phyloP scores from a whole-genome alignment of 2,797 vertebrate species.

The Trachurus trachurus region DNA sequence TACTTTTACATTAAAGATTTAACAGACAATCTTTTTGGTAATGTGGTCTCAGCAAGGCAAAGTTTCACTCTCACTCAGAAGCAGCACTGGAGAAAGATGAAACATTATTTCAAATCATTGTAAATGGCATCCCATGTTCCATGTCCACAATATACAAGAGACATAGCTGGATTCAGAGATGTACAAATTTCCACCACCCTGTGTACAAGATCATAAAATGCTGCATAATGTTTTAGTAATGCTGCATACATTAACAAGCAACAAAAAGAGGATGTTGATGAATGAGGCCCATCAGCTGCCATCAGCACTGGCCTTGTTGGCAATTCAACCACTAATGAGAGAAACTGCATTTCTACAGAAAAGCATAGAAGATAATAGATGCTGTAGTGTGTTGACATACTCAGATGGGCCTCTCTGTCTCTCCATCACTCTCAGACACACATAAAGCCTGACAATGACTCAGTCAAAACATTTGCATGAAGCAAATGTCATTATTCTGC shows the following conservation, averaged over 20 bases:
- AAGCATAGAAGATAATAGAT: constrained; percentile 42
- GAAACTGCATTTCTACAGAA: constrained; percentile 45
- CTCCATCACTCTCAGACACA: background rate
- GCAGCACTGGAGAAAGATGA: background rate
- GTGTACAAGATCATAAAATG: constrained; percentile 43
- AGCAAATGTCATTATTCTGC: constrained; percentile 56
- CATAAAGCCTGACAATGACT: constrained; percentile 25
- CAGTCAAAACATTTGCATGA: constrained; percentile 33
- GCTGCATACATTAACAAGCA: constrained; percentile 46
- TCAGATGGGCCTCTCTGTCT: constrained; percentile 19
- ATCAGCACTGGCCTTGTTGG: constrained; percentile 55
- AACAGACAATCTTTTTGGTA: background rate
- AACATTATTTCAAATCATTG: background rate
- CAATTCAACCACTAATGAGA: constrained; percentile 58
- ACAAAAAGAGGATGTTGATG: constrained; percentile 47
- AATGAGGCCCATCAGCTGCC: constrained; percentile 41
- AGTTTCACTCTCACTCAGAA: constrained; percentile 8
- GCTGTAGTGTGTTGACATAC: constrained; percentile 54
- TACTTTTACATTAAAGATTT: background rate
- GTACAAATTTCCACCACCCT: background rate
- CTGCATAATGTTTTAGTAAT: constrained; percentile 52
- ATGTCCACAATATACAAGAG: background rate
- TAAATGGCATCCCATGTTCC: background rate
- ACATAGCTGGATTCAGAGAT: background rate
- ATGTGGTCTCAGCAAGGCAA: background rate